These are phyloP conservation scores for Megaustenia siamemsis DNA, from an alignment of 2,888 invertebrate species.

Conservation along the genomic window DNA sequence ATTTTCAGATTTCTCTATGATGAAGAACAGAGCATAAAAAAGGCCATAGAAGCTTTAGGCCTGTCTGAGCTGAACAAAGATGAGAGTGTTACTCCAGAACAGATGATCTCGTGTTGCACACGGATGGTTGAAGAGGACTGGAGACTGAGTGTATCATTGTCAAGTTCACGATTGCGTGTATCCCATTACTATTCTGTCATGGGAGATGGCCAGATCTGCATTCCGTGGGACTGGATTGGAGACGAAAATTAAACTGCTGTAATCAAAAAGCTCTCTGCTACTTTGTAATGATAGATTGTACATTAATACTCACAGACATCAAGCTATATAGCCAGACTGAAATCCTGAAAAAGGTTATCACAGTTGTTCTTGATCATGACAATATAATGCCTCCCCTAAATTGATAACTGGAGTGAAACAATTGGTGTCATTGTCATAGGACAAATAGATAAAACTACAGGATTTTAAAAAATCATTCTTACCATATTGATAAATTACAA, in stretches of 20 bases:
- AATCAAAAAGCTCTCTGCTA: neutral
- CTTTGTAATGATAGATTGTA: neutral
- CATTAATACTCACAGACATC: too few species aligned
- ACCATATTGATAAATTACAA: too few species aligned
- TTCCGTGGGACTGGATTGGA: conserved; percentile 91
- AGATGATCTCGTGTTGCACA: conserved; percentile 92
- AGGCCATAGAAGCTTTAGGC: conserved; percentile 85
- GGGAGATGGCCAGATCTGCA: conserved; percentile 92
- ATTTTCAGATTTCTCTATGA: conserved; percentile 81
- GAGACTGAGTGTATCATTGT: conserved; percentile 82
- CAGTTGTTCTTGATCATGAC: too few species aligned
- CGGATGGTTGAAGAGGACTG: conserved; percentile 83
- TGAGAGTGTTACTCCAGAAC: conserved; percentile 92
- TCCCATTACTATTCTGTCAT: conserved; percentile 95
- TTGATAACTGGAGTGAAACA: too few species aligned
- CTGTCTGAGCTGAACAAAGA: conserved; percentile 90
- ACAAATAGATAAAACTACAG: too few species aligned
- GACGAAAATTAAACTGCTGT: conserved; percentile 45
- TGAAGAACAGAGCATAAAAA: conserved; percentile 86
- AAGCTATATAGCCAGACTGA: too few species aligned
- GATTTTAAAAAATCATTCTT: too few species aligned
- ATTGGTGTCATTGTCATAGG: too few species aligned
- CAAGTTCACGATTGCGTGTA: conserved; percentile 87
- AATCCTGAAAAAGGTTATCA: too few species aligned
- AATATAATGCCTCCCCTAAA: too few species aligned